A percentile compares a stretch with the other conserved stretches of the same genome.
These are phyloP conservation scores for Bombus affinis DNA, from an alignment of 1,140 invertebrate species.

Conservation along the genomic window DNA sequence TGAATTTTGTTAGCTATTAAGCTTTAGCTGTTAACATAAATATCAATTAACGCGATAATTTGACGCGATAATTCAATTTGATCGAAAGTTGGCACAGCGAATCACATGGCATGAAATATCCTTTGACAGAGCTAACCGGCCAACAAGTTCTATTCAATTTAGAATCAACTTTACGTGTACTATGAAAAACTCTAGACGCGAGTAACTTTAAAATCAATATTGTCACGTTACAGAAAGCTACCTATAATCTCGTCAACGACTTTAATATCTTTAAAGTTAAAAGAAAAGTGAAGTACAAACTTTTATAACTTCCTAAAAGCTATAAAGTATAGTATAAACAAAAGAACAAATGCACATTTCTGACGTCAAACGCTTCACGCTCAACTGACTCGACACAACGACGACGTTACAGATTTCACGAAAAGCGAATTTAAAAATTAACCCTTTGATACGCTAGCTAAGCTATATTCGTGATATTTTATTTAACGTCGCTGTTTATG, in stretches of 20 bases:
- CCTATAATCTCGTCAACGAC: background rate
- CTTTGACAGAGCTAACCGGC: background rate
- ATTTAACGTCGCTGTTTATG: background rate
- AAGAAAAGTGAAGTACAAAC: background rate
- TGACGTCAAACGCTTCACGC: background rate
- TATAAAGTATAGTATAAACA: background rate
- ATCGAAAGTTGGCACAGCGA: background rate
- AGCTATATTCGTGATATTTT: background rate
- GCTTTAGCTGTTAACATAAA: background rate
- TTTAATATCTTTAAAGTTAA: background rate
- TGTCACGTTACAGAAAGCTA: background rate
- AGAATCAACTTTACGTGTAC: background rate
- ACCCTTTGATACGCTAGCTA: background rate
- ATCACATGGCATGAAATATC: no score
- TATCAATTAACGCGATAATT: background rate
- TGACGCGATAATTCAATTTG: background rate
- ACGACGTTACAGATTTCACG: background rate
- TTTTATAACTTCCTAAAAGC: background rate
- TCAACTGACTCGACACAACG: background rate
- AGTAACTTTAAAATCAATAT: constrained; percentile 24
- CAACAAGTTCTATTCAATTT: background rate
- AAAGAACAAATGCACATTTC: background rate
- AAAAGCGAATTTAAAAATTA: background rate
- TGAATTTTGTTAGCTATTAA: background rate
- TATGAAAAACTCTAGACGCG: background rate